Conservation (phyloP, 2,113 vertebrate genomes). For the Benitochromis conjunctus region DNA sequence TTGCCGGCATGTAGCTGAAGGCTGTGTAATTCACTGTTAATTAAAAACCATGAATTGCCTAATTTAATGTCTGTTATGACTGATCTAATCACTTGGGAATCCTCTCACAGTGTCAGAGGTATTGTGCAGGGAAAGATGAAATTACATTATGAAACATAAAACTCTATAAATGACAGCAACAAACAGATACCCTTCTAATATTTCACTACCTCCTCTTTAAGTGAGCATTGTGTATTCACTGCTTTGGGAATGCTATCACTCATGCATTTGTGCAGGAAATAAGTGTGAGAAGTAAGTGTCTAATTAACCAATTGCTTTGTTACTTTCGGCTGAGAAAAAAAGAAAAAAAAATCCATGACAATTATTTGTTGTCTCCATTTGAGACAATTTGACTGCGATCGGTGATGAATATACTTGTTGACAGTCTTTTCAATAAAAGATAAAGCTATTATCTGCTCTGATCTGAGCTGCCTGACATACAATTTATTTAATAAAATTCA, state of each 20-base stretch:
- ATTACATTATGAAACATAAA: neutral
- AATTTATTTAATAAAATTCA: conserved; percentile 16
- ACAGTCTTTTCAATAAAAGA: conserved; percentile 41
- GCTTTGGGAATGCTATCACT: neutral
- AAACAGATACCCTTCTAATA: neutral
- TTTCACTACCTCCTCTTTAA: neutral
- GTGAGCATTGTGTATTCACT: neutral
- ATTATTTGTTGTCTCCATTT: neutral
- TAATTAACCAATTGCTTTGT: neutral
- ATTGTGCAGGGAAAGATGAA: neutral
- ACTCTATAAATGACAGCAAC: neutral
- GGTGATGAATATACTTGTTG: conserved; percentile 18
- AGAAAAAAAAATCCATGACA: neutral
- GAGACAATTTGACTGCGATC: conserved; percentile 1
- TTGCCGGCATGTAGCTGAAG: neutral
- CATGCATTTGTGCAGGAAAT: neutral
- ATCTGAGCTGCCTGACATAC: conserved; percentile 12
- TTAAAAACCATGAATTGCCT: conserved; percentile 15
- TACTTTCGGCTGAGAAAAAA: neutral
- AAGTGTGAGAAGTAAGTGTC: neutral
- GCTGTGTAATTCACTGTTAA: conserved; percentile 16
- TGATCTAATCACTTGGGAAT: neutral
- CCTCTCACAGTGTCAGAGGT: neutral
- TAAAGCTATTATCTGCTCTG: conserved; percentile 15
- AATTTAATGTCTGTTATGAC: conserved; percentile 12